Evolutionary conservation across 92 coral and sea anemone species (phyloP).

Genomic region (Phenganax stokvisi): DNA sequence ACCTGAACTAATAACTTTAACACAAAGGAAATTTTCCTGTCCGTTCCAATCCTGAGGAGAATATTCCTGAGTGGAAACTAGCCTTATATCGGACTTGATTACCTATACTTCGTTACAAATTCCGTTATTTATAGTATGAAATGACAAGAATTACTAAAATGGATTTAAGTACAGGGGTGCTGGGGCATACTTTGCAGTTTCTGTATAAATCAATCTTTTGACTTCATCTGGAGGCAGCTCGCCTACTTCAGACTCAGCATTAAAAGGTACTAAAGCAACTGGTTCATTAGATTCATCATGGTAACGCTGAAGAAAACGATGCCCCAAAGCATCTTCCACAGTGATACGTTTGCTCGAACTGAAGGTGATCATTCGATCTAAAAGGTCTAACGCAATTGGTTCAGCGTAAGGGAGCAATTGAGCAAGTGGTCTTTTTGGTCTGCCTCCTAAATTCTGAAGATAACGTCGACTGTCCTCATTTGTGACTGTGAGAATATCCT

Average conservation of each 20-base stretch:
- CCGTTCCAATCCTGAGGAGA: no score
- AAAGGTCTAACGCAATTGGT: slow-evolving; percentile 31
- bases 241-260: slow-evolving; percentile 7
- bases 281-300: slow-evolving; percentile 34
- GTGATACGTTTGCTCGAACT: slow-evolving; percentile 20
- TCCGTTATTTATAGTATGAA: no score
- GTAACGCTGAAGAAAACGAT: slow-evolving; percentile 24
- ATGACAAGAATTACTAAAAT: neutral
- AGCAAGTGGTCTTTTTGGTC: slow-evolving; percentile 11
- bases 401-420: slow-evolving; percentile 27
- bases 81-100: no score
- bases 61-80: no score
- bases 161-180: neutral
- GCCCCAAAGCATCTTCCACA: slow-evolving; percentile 24
- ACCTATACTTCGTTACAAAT: no score
- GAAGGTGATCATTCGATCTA: slow-evolving; percentile 33
- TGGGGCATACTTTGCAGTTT: slow-evolving; percentile 21
- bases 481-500: slow-evolving; percentile 6
- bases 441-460: neutral
- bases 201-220: slow-evolving; percentile 3
- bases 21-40: no score
- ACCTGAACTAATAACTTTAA: no score
- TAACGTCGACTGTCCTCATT: slow-evolving; percentile 16
- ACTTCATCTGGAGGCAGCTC: slow-evolving; percentile 25
- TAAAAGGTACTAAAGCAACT: slow-evolving; percentile 21